Evolutionary conservation across 1,140 invertebrate species (phyloP).

Genomic region (Drosophila ogumai): DNA sequence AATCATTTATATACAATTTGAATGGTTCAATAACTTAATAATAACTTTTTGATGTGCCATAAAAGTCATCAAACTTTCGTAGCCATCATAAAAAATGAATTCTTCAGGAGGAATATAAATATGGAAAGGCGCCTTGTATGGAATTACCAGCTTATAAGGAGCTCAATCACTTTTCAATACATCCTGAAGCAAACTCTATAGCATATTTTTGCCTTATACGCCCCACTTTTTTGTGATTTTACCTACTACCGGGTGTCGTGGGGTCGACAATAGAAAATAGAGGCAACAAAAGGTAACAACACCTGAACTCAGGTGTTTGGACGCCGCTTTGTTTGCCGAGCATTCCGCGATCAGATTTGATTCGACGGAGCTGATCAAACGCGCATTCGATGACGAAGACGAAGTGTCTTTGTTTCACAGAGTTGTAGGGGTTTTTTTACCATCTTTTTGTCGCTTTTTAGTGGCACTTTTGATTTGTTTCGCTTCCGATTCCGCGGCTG

Average conservation of each 20-base stretch:
- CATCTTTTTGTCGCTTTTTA: constrained; percentile 41
- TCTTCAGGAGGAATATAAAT: constrained; percentile 2
- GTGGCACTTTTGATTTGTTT: constrained; percentile 67
- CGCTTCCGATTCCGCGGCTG: constrained; percentile 68
- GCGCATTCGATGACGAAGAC: constrained; percentile 31
- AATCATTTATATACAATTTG: background rate
- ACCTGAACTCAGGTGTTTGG: constrained; percentile 42
- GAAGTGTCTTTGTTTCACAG: constrained; percentile 59
- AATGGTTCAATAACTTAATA: background rate
- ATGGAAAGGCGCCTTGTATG: background rate
- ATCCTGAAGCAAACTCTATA: constrained; percentile 19
- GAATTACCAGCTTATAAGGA: constrained; percentile 8
- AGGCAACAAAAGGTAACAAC: constrained; percentile 31
- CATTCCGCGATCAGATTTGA: constrained; percentile 26
- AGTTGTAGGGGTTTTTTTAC: constrained; percentile 40
- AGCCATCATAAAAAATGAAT: background rate
- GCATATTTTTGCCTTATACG: constrained; percentile 20
- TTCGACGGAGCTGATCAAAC: constrained; percentile 38
- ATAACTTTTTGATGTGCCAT: background rate
- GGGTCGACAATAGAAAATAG: constrained; percentile 30
- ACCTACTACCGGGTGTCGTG: constrained; percentile 27
- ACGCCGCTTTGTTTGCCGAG: constrained; percentile 47
- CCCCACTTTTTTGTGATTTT: constrained; percentile 3
- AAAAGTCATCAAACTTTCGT: background rate
- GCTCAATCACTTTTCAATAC: background rate